Percentiles rank a stretch among this genome's conserved stretches.
These are phyloP conservation scores for Amphimallon solstitiale DNA, from an alignment of 2,888 invertebrate species.

Conservation along the genomic window DNA sequence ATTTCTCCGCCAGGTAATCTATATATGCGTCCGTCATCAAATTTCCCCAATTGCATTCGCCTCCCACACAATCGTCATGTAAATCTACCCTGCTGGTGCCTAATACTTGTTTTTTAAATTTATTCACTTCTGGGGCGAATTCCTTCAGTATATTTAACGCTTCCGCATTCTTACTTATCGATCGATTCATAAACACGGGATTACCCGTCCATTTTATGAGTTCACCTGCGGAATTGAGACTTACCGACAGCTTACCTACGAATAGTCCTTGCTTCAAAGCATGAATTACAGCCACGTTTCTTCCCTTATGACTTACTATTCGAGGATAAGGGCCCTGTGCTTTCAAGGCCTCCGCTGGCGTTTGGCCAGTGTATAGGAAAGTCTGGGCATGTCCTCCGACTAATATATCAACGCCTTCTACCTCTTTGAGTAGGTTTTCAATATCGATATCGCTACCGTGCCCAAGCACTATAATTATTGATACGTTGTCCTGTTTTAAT, in stretches of 20 bases:
- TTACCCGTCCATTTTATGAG: too few species aligned
- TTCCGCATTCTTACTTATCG: background rate
- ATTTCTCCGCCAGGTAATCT: conserved; percentile 67
- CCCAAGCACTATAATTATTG: background rate
- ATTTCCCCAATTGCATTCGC: conserved; percentile 89
- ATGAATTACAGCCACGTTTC: too few species aligned
- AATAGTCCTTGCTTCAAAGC: too few species aligned
- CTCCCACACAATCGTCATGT: conserved; percentile 68
- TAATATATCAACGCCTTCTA: background rate
- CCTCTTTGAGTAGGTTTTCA: background rate
- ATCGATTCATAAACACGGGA: too few species aligned
- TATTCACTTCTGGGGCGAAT: too few species aligned
- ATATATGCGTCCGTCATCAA: conserved; percentile 81
- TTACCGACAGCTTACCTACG: too few species aligned
- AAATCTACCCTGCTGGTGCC: conserved; percentile 75
- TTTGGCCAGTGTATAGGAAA: background rate
- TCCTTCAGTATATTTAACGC: background rate
- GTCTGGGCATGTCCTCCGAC: background rate
- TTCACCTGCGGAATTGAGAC: too few species aligned
- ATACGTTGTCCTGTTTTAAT: background rate
- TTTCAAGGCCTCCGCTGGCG: background rate
- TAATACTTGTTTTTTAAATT: conserved; percentile 66
- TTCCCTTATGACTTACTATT: too few species aligned
- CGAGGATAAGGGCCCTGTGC: background rate
- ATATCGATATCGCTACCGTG: background rate